Conservation (phyloP, 2,888 invertebrate species). For the Volucella zonaria region DNA sequence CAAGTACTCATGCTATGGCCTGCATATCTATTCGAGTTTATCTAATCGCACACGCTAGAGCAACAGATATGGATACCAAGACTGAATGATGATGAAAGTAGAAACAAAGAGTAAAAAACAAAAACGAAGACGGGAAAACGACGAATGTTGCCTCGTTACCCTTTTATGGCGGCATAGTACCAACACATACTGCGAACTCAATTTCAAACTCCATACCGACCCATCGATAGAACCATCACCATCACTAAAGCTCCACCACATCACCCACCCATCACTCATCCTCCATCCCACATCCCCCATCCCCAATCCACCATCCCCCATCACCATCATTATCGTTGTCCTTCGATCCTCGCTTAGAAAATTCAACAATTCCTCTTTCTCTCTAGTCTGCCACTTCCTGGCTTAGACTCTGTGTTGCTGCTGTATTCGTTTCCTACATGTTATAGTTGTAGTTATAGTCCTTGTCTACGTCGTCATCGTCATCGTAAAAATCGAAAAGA, state of each 20-base stretch:
- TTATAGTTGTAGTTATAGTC: constrained; percentile 9
- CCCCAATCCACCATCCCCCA: constrained; percentile 58
- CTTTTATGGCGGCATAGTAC: constrained; percentile 59
- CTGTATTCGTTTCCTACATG: too few species aligned
- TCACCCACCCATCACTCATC: constrained; percentile 18
- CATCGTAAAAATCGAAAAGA: constrained; percentile 52
- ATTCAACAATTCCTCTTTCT: constrained; percentile 64
- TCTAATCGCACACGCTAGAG: constrained; percentile 48
- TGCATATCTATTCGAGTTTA: constrained; percentile 54
- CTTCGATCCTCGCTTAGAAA: constrained; percentile 63
- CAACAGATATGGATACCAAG: constrained; percentile 56
- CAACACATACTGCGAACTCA: constrained; percentile 63
- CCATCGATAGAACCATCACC: constrained; percentile 49
- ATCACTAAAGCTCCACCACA: constrained; percentile 18
- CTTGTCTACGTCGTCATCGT: constrained; percentile 17
- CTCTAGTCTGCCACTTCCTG: constrained; percentile 7
- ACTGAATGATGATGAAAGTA: constrained; percentile 30
- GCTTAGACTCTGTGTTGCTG: constrained; percentile 29
- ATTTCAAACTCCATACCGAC: constrained; percentile 64
- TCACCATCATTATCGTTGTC: constrained; percentile 49
- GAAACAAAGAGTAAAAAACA: constrained; percentile 11
- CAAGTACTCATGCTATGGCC: constrained; percentile 45
- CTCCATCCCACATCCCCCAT: constrained; percentile 55
- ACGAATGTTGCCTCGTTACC: constrained; percentile 55
- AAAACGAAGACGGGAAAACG: constrained; percentile 11